These are phyloP conservation scores for Dolichomitus sp. DNA, from an alignment of 2,888 invertebrate species.

Conservation along the genomic window DNA sequence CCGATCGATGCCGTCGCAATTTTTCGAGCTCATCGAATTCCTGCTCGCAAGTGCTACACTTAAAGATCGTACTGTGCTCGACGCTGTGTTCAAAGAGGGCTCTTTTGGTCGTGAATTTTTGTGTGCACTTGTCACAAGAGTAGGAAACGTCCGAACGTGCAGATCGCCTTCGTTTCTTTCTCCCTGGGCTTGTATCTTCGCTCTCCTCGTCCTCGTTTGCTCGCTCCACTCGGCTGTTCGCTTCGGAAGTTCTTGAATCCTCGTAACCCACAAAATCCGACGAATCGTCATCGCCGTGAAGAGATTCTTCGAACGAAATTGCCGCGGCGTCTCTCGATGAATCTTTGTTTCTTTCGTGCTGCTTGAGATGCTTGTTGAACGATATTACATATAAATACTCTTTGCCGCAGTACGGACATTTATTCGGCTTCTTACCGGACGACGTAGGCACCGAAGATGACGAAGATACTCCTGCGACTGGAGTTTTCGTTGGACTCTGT, in stretches of 20 bases:
- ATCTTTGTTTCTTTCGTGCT: conserved; percentile 80
- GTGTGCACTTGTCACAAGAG: conserved; percentile 75
- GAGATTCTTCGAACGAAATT: conserved; percentile 48
- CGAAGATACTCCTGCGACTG: background rate
- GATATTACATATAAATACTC: conserved; percentile 84
- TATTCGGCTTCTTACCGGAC: conserved; percentile 82
- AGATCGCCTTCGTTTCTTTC: conserved; percentile 56
- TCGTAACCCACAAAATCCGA: conserved; percentile 70
- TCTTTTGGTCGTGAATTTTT: conserved; percentile 74
- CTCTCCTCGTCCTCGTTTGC: conserved; percentile 56
- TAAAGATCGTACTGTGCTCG: conserved; percentile 70
- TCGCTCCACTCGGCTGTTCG: conserved; percentile 46
- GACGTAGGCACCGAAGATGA: conserved; percentile 27
- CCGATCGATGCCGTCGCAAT: conserved; percentile 77
- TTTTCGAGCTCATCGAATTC: conserved; percentile 79
- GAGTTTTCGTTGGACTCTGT: conserved; percentile 46
- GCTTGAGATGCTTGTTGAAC: conserved; percentile 83
- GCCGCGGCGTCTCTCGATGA: conserved; percentile 70
- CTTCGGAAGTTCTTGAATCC: conserved; percentile 61
- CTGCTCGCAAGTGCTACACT: conserved; percentile 80
- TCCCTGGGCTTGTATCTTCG: conserved; percentile 39
- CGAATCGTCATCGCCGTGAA: conserved; percentile 70
- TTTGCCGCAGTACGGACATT: conserved; percentile 84
- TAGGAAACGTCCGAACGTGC: conserved; percentile 42
- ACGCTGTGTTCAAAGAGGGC: conserved; percentile 74